Evolutionary conservation across 23 tunicate genomes (phyloP), one percentile per base, ranked within the genome.

Genomic region (Trididemnum nubilum): DNA sequence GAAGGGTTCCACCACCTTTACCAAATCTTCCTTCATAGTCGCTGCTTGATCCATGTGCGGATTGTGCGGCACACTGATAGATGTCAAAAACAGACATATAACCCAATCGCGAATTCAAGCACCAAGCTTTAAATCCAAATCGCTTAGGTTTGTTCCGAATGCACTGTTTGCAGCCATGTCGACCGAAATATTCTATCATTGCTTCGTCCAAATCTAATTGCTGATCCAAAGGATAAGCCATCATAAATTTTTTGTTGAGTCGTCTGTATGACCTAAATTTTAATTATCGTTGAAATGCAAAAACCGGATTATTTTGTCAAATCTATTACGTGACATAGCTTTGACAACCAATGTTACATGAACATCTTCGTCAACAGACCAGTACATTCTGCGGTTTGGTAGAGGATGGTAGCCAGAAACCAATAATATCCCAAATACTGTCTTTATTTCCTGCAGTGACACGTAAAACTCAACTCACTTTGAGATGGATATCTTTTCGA

Each of bases 361-460:
- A 61, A 61, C 18, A 61, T 61, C 28, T 61, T 61, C 28, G 18
- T 61, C 67, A 61, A 61, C 67, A 61, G 67, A 61, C 29, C 67
- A 61, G n/a, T 61, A 61, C 67, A 61, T 61, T 61, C 67, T 22
- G 22, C 67, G 67, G 67, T 24, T 61, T 61, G 67, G 67, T 24
- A 61, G 67, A 61, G 67, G 29, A 61, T 61, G 29, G 22, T 61
- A 61, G 67, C 67, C 28, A 61, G 67, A 61, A 24, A 61, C 67
- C 4, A 61, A 61, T 61, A n/a, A n/a, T 61, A 61, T 61, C 5
- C 26, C 67, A n/a, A 61, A 61, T 12, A 61, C 67, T 12, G 67
- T 61, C n/a, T 61, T 61, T 61, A 61, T 61, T 3, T 61, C 67
- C 26, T 15, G 67, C 26, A 24, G 4, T n/a, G 67, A 24, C 22